Base-by-base conservation (phyloP, 2,888 invertebrate species). In the Ischnura elegans region DNA sequence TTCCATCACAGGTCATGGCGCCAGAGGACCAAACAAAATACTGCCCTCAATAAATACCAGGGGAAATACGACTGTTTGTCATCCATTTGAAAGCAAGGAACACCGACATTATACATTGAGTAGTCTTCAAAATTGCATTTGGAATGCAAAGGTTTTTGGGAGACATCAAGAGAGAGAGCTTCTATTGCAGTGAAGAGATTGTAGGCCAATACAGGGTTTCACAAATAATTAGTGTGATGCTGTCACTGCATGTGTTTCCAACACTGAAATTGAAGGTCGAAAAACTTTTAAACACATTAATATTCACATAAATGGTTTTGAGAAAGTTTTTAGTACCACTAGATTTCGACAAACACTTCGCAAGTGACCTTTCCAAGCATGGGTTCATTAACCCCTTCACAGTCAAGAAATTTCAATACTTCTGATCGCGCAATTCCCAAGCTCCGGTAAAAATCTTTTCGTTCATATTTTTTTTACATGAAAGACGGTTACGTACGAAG, bases 1-100 rank as follows among this genome's bases (percentile, higher is more conserved):
- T 90, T 43, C 61, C 61, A 90, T 90, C 43, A 25, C 61, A 90
- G 66, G 61, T 90, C 43, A 90, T n/a, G 3, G 61, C 61, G 45
- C 25, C 90, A 90, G 21, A 61, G 43, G 25, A 42, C 13, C 13
- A 36, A 36, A 76, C 76, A 36, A 76, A 76, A 76, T 25, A 76
- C 16, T 29, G 29, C 16, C 29, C 6, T 76, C 36, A 36, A 76
- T n/a, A 36, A 76, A 76, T 36, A 76, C 76, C 61, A n/a, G 36
- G 76, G 36, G 36, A 43, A 43, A 90, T 19, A n/a, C 25, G 2
- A 43, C 43, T 43, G 90, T 4, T 61, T 76, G 16, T 76, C 76
- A 29, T 29, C 43, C 61, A 42, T 87, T 87, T 46, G 61, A 13
- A 87, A 51, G 42, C 10, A 66, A 90, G 43, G n/a, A 66, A 66